These are phyloP conservation scores for Bolinopsis microptera DNA, from an alignment of 37 sponge, comb jelly and placozoan genomes.

Conservation along the genomic window DNA sequence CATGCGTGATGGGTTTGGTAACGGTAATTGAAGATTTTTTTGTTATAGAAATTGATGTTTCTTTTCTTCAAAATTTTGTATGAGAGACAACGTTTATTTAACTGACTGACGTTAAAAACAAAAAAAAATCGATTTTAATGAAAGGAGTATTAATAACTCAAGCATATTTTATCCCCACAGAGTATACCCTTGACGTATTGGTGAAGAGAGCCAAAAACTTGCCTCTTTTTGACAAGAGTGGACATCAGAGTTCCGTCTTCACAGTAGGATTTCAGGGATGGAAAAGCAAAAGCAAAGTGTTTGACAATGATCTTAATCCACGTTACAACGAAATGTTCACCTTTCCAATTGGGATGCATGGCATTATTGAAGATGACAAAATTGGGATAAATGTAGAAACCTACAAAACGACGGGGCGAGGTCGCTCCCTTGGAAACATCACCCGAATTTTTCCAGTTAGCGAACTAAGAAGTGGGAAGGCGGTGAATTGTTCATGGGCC, in stretches of 20 bases:
- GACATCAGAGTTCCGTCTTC: not conserved
- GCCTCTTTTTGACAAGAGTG: not conserved
- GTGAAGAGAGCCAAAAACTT: not conserved
- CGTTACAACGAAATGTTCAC: constrained; percentile 9
- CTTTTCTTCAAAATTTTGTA: too few species aligned
- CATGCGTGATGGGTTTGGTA: too few species aligned
- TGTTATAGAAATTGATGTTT: too few species aligned
- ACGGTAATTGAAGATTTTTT: too few species aligned
- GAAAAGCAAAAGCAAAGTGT: constrained; percentile 8
- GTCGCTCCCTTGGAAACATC: not conserved
- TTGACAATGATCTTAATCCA: not conserved
- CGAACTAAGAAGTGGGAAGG: not conserved
- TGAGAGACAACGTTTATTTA: too few species aligned
- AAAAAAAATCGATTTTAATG: too few species aligned
- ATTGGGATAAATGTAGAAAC: not conserved
- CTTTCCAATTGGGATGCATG: not conserved
- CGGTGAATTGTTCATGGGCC: not conserved
- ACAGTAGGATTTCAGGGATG: not conserved
- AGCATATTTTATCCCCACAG: too few species aligned
- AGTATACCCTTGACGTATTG: not conserved
- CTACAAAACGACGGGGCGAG: not conserved
- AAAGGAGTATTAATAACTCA: too few species aligned
- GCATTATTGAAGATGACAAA: not conserved
- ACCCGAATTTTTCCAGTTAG: not conserved
- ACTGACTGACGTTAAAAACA: too few species aligned